Percentiles rank a stretch among this genome's conserved stretches.
These are phyloP conservation scores for Malurus leucopterus DNA, from an alignment of 2,797 vertebrate species.

Conservation along the genomic window DNA sequence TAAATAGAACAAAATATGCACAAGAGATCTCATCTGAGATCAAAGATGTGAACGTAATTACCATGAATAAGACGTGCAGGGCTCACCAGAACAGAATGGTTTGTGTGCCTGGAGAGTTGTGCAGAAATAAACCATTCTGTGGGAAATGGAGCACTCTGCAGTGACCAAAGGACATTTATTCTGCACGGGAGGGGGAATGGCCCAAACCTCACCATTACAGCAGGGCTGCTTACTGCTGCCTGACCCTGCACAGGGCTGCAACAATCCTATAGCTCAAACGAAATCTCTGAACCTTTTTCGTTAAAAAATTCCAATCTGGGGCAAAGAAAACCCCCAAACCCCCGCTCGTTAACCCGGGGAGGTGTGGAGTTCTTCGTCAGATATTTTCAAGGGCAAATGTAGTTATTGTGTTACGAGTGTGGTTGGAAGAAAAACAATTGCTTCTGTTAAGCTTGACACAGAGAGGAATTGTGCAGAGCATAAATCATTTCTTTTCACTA, in stretches of 20 bases:
- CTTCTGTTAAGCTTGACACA: conserved; percentile 30
- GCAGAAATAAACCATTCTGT: conserved; percentile 28
- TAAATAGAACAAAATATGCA: conserved; percentile 80
- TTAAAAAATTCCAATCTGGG: background rate
- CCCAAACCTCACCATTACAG: background rate
- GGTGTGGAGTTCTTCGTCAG: background rate
- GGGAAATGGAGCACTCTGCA: conserved; percentile 2
- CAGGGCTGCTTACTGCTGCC: background rate
- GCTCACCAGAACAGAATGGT: conserved; percentile 68
- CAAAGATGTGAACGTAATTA: conserved; percentile 73
- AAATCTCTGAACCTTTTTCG: background rate
- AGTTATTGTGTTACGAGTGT: background rate
- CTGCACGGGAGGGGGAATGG: background rate
- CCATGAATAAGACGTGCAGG: conserved; percentile 63
- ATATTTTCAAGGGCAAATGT: conserved; percentile 11
- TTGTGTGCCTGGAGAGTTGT: conserved; percentile 49
- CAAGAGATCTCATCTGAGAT: conserved; percentile 74
- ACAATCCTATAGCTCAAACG: background rate
- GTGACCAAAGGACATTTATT: conserved; percentile 47
- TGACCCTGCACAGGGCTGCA: background rate
- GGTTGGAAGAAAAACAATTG: conserved; percentile 26
- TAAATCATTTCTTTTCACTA: conserved; percentile 49
- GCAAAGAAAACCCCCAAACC: fast-evolving
- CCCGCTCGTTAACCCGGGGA: background rate
- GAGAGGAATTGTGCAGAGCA: background rate